Evolutionary conservation across 2,113 vertebrate genomes (phyloP).

Genomic region (Zosterops hypoxanthus): DNA sequence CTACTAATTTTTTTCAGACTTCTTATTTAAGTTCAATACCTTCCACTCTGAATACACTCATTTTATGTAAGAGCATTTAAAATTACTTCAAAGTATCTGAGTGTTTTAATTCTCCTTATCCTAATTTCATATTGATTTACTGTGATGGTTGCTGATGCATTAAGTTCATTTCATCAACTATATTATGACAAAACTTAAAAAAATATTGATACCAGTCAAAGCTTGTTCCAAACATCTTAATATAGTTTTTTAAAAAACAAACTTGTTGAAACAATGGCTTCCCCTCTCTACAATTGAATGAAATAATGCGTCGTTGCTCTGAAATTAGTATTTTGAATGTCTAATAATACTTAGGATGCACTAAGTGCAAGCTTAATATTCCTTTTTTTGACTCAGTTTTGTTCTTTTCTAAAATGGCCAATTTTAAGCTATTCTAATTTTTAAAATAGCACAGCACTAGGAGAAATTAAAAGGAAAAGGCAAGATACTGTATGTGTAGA

Average conservation of each 20-base stretch:
- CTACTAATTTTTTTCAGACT: not conserved
- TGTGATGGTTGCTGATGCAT: not conserved
- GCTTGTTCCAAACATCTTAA: not conserved
- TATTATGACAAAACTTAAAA: not conserved
- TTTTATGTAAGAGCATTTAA: not conserved
- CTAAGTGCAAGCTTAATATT: not conserved
- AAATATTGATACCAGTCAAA: not conserved
- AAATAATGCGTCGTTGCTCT: not conserved
- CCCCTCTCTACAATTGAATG: not conserved
- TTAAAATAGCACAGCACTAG: not conserved
- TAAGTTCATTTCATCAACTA: not conserved
- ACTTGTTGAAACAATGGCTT: not conserved
- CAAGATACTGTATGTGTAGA: not conserved
- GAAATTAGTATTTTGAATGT: not conserved
- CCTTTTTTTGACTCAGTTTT: not conserved
- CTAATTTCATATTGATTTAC: not conserved
- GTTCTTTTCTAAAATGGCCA: not conserved
- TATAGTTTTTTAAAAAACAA: not conserved
- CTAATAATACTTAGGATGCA: not conserved
- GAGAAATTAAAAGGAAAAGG: not conserved
- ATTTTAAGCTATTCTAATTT: not conserved
- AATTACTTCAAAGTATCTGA: not conserved
- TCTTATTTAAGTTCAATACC: conserved; percentile 27
- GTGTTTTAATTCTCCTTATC: not conserved
- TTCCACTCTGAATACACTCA: not conserved